These are phyloP conservation scores for Napeogenes inachia DNA, from an alignment of 2,888 invertebrate species.

Conservation along the genomic window DNA sequence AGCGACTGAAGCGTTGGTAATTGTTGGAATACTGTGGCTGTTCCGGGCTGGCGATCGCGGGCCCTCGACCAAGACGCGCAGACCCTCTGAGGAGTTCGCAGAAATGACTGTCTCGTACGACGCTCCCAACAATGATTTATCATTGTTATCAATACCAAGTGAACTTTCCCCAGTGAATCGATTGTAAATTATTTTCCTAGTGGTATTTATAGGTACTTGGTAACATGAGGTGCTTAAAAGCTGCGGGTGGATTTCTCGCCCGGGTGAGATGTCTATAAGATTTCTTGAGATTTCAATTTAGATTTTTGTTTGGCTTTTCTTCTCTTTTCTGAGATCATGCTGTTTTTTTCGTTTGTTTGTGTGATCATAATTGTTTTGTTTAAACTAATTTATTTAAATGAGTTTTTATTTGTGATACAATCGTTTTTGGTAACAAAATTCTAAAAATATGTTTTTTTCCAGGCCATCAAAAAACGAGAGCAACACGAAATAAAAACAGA, in stretches of 20 bases:
- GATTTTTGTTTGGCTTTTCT: slow-evolving; percentile 64
- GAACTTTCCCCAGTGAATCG: slow-evolving; percentile 9
- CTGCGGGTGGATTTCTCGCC: slow-evolving; percentile 73
- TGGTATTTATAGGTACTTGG: slow-evolving; percentile 46
- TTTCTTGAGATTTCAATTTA: slow-evolving; percentile 58
- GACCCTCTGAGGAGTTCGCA: slow-evolving; percentile 65
- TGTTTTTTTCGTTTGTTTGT: slow-evolving; percentile 6
- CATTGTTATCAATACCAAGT: slow-evolving; percentile 17
- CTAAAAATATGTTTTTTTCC: slow-evolving; percentile 42
- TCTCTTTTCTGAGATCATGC: slow-evolving; percentile 51
- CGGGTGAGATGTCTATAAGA: slow-evolving; percentile 61
- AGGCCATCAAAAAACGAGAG: slow-evolving; percentile 73
- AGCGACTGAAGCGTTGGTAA: slow-evolving; percentile 68
- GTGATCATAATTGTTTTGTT: slow-evolving; percentile 8
- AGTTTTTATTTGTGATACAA: neutral
- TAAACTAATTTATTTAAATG: slow-evolving; percentile 13
- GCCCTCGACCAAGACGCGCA: slow-evolving; percentile 67
- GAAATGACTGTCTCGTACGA: slow-evolving; percentile 62
- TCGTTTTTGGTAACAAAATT: slow-evolving; percentile 30
- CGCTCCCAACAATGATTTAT: slow-evolving; percentile 53
- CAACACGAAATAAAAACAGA: slow-evolving; percentile 65
- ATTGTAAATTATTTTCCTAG: slow-evolving; percentile 38
- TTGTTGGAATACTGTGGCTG: slow-evolving; percentile 69
- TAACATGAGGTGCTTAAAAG: slow-evolving; percentile 75
- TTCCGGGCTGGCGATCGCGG: slow-evolving; percentile 71